These are phyloP conservation scores for Petroica traversi DNA, from an alignment of 2,113 vertebrate genomes.

Conservation along the genomic window DNA sequence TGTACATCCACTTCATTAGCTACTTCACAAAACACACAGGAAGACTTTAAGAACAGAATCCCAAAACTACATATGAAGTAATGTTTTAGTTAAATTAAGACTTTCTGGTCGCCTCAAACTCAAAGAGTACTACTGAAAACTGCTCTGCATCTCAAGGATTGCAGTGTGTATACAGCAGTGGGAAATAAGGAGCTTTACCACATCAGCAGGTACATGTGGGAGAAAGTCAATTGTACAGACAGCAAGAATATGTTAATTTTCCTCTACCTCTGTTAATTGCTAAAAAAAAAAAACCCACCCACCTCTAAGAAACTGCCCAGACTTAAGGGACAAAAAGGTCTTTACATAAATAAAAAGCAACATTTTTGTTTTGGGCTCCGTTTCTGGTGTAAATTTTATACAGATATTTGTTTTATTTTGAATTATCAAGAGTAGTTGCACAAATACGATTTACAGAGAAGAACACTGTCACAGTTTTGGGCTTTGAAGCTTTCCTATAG, in stretches of 20 bases:
- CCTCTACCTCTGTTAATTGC: background rate
- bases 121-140: background rate
- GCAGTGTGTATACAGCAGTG: accelerated
- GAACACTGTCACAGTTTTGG: background rate
- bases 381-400: background rate
- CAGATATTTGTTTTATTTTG: background rate
- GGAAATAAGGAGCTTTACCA: background rate
- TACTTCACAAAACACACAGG: background rate
- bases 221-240: background rate
- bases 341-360: background rate
- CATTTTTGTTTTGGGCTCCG: accelerated
- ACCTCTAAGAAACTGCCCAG: background rate
- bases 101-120: background rate
- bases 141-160: background rate
- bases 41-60: background rate
- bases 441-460: background rate
- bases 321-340: background rate
- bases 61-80: background rate
- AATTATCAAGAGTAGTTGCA: background rate
- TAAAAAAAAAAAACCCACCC: background rate
- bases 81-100: background rate
- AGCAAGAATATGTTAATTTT: background rate
- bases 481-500: background rate
- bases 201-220: background rate
- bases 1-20: background rate